phyloP scores from a whole-genome alignment of 2,113 vertebrate species.

The Pseudopodoces humilis region DNA sequence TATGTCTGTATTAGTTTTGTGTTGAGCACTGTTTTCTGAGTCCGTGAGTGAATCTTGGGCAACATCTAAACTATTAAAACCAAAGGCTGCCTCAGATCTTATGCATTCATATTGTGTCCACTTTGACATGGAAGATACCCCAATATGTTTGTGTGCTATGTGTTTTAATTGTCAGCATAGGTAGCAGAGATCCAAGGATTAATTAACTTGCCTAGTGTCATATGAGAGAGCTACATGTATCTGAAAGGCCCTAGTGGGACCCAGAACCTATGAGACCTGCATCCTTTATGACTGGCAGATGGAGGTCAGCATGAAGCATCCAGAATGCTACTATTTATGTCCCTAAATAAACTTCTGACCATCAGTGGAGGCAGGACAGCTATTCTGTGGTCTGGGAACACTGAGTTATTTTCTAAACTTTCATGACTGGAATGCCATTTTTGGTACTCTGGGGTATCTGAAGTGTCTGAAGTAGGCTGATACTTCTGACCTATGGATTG shows the following conservation, averaged over 20 bases:
- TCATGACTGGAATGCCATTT: not conserved
- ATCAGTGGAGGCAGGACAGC: not conserved
- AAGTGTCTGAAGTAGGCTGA: not conserved
- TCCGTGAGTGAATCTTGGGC: not conserved
- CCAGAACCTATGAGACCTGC: not conserved
- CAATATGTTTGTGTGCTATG: not conserved
- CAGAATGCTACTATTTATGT: not conserved
- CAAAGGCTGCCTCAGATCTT: not conserved
- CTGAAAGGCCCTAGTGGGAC: not conserved
- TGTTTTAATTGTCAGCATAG: not conserved
- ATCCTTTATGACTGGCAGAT: not conserved
- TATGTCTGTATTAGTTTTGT: not conserved
- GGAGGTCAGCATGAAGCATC: not conserved
- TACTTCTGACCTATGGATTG: not conserved
- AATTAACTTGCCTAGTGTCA: not conserved
- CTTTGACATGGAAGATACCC: not conserved
- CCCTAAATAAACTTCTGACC: not conserved
- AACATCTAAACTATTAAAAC: not conserved
- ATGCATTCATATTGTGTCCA: not conserved
- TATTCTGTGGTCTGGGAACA: not conserved
- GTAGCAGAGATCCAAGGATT: not conserved
- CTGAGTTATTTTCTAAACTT: not conserved
- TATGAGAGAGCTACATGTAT: not conserved
- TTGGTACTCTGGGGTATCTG: not conserved
- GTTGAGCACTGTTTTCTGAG: not conserved